Conservation (phyloP, 2,888 invertebrate genomes). For the Nesidiocoris tenuis region DNA sequence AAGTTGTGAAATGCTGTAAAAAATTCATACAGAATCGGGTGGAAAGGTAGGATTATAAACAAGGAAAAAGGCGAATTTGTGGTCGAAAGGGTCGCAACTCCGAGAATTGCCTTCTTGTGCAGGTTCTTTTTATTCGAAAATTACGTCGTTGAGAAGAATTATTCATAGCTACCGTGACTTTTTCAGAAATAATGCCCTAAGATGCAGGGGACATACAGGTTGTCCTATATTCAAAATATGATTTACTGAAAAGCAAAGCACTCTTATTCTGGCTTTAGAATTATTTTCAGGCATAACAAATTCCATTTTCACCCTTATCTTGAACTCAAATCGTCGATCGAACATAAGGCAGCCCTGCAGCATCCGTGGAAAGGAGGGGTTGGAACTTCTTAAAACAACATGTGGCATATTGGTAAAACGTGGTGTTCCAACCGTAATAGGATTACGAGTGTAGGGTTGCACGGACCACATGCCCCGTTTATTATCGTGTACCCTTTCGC, state of each 20-base stretch:
- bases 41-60: background rate
- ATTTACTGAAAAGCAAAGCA: too few relatives aligned
- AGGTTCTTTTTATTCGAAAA: slow-evolving; percentile 12
- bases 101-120: slow-evolving; percentile 6
- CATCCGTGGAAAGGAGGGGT: too few relatives aligned
- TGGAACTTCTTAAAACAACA: slow-evolving; percentile 29
- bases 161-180: too few relatives aligned
- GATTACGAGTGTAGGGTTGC: slow-evolving; percentile 44
- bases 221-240: too few relatives aligned
- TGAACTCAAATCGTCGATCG: too few relatives aligned
- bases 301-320: too few relatives aligned
- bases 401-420: slow-evolving; percentile 43
- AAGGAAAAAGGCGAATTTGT: background rate
- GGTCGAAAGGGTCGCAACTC: background rate
- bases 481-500: slow-evolving; percentile 34
- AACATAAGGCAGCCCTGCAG: too few relatives aligned
- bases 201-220: too few relatives aligned
- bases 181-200: too few relatives aligned
- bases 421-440: slow-evolving; percentile 35
- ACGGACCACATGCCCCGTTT: slow-evolving; percentile 42
- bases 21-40: slow-evolving; percentile 8
- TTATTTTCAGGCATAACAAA: too few relatives aligned
- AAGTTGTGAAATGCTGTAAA: slow-evolving; percentile 28
- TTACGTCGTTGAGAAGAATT: too few relatives aligned
- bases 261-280: too few relatives aligned